Conservation (phyloP, 2,797 vertebrate genomes). For the Morus bassanus region DNA sequence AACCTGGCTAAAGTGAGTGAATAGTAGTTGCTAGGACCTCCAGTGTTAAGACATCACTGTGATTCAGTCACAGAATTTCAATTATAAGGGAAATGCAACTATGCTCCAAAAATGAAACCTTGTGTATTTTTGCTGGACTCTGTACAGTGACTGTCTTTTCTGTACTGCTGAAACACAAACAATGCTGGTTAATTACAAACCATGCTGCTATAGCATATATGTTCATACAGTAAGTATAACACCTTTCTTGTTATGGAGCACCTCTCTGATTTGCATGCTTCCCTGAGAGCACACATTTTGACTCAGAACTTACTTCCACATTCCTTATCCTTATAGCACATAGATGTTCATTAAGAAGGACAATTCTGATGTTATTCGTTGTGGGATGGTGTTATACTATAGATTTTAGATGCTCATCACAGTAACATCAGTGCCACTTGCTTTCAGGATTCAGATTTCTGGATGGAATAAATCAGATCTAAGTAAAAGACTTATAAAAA, state of each 20-base stretch:
- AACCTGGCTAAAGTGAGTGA: not conserved
- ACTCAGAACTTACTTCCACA: not conserved
- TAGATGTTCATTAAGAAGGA: not conserved
- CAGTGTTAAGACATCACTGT: not conserved
- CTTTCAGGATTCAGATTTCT: not conserved
- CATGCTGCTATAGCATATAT: not conserved
- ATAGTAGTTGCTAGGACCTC: not conserved
- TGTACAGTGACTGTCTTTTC: not conserved
- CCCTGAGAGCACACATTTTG: not conserved
- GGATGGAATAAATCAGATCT: not conserved
- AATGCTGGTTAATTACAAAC: not conserved
- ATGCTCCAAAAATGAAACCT: not conserved
- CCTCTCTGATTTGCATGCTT: not conserved
- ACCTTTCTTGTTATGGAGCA: not conserved
- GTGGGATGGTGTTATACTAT: not conserved
- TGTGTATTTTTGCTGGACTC: not conserved
- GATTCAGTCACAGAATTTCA: not conserved
- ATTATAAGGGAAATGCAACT: not conserved
- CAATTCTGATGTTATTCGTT: not conserved
- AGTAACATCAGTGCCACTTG: not conserved
- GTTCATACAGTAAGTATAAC: not conserved
- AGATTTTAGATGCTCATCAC: not conserved
- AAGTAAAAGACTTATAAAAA: not conserved
- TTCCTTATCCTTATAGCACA: not conserved
- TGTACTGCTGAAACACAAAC: not conserved